Base-by-base conservation (phyloP, 2,888 invertebrate species). In the Tenthredo livida region DNA sequence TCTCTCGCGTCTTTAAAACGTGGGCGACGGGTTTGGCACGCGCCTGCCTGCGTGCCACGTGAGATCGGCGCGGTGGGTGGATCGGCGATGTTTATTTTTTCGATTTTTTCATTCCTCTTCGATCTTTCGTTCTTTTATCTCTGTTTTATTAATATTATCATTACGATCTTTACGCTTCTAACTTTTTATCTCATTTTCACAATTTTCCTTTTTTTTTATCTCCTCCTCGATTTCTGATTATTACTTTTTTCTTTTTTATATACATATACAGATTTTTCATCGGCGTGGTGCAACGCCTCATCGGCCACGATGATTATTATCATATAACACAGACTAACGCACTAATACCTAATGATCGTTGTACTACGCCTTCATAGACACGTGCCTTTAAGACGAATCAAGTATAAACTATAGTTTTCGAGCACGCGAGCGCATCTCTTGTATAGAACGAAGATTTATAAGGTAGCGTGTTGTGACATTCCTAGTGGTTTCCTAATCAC, bases 21-120 rank as follows among this genome's bases (percentile, higher is more conserved):
- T 87, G 86, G 87, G 87, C 87, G 87, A 86, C 85, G 85, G 72
- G 84, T 85, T 87, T 40, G 87, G 87, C 87, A 87, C 87, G 87
- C 86, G 87, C 84, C 83, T 67, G 47, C 25, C 80, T 77, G 50
- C 87, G 47, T 73, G 86, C 78, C 67, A 84, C 87, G 70, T 80
- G 86, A 85, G 84, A 86, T 85, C 84, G 84, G 83, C 70, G 67
- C 84, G 84, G 83, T 83, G 83, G 83, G 83, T 83, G 83, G 83
- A 67, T 83, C 43, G 50, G 15, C 40, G 54, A 65, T 50, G 61
- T 82, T 37, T 58, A 82, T 72, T 85, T 47, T 67, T 29, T 58
- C 21, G 2, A 25, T 43, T 54, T 43, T 47, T 65, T 43, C n/a
- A 47, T 17, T 29, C 50, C 21, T 50, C 21, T 61, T 85, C 67